Percentiles rank a stretch among this genome's conserved stretches.
Conservation (phyloP, 1,140 invertebrate genomes). For the Drepana arcuata region DNA sequence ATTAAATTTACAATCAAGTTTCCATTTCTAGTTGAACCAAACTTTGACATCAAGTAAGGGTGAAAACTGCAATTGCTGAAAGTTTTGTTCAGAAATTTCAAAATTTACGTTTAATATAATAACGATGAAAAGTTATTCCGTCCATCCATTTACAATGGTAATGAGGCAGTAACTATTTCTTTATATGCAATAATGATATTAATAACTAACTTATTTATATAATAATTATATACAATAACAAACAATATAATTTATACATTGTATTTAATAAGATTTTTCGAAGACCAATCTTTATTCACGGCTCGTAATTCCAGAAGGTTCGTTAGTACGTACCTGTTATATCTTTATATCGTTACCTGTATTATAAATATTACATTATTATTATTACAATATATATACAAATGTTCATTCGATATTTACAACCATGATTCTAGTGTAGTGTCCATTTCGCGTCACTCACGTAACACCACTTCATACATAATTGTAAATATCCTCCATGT, state of each 20-base stretch:
- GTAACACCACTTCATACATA: constrained; percentile 58
- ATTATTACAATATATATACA: constrained; percentile 18
- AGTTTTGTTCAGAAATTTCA: not conserved
- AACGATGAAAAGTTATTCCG: constrained; percentile 1
- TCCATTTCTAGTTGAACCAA: not conserved
- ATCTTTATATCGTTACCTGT: constrained; percentile 3
- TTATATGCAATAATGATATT: too few species aligned
- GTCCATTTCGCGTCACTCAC: constrained; percentile 18
- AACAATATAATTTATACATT: not conserved
- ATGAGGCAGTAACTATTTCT: too few species aligned
- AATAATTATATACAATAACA: not conserved
- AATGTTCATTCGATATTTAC: constrained; percentile 52
- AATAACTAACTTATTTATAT: not conserved
- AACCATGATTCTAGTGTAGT: constrained; percentile 45
- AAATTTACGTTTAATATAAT: constrained; percentile 2
- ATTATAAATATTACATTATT: constrained; percentile 10
- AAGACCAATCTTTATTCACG: not conserved
- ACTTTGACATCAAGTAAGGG: not conserved
- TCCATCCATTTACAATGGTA: too few species aligned
- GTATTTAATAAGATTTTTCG: not conserved
- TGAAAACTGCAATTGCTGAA: not conserved
- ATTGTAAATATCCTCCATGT: constrained; percentile 71
- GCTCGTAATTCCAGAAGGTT: too few species aligned
- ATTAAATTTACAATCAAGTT: not conserved
- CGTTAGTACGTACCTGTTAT: too few species aligned